Percentiles rank a stretch among this genome's conserved stretches.
These are phyloP conservation scores for Nyctibius grandis DNA, from an alignment of 2,797 vertebrate species.

Conservation along the genomic window DNA sequence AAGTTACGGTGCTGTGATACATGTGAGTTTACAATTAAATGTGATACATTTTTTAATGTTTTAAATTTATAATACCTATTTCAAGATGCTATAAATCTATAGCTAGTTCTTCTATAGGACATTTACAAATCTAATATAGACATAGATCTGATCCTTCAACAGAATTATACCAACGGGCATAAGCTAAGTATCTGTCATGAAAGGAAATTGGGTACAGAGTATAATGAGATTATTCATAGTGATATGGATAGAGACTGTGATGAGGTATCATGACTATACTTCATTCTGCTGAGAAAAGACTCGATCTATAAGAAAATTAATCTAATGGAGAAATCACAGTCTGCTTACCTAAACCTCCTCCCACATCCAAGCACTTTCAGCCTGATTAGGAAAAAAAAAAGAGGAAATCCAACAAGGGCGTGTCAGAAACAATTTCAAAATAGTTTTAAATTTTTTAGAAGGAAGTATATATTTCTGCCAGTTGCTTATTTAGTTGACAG, in stretches of 20 bases:
- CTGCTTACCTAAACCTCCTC: neutral
- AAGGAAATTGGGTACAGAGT: constrained; percentile 3
- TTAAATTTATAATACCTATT: neutral
- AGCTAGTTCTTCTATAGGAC: neutral
- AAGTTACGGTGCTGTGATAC: neutral
- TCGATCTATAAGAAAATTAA: neutral
- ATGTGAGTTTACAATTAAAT: neutral
- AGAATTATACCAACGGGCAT: neutral
- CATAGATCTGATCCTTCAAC: neutral
- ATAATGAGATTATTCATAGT: constrained; percentile 20
- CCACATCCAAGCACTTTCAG: neutral
- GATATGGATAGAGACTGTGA: neutral
- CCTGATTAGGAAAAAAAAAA: neutral
- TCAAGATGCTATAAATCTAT: neutral
- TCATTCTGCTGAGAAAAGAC: constrained; percentile 37
- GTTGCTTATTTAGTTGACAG: neutral
- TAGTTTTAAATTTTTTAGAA: neutral
- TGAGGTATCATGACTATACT: constrained; percentile 20
- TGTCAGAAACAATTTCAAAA: neutral
- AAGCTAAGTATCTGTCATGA: constrained; percentile 26
- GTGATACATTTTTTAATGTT: neutral
- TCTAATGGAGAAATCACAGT: neutral
- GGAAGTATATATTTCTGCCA: neutral
- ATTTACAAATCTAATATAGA: neutral
- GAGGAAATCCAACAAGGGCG: neutral